Evolutionary conservation across 92 coral and sea anemone species (phyloP), one percentile per base, ranked within the genome.

Genomic region (Desmophyllum pertusum): DNA sequence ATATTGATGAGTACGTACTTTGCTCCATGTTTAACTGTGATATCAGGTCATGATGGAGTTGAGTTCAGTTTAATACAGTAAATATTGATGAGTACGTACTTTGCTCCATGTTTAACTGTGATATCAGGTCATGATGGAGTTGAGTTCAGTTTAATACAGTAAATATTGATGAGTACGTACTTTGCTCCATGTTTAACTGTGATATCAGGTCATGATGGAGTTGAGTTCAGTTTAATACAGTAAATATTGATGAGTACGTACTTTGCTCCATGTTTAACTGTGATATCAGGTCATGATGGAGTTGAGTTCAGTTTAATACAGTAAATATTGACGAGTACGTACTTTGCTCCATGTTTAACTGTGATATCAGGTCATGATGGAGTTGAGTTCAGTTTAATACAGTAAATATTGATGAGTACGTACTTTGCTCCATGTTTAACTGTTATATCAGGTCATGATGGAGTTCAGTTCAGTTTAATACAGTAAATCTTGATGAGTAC

Each of bases 251-350:
- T n/a, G n/a, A 19, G 6, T 17, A 1, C 51, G 10, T 80, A 88
- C 91, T 84, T 73, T 48, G 45, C 36, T 42, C 63, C 80, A 25
- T 43, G 77, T 10, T 79, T 83, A 63, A 63, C 46, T 13, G 81
- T 85, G 81, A 93, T 88, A 72, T 91, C 91, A 50, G 90, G 89
- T n/a, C n/a, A n/a, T n/a, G n/a, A n/a, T n/a, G n/a, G n/a, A n/a
- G n/a, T n/a, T n/a, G n/a, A n/a, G n/a, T n/a, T n/a, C n/a, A n/a
- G n/a, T n/a, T n/a, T n/a, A 8, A 27, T 17, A 10, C 2, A 33
- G 27, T 2, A 25, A 27, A 59, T 25, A n/a, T n/a, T n/a, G 65
- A 25, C 8, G 65, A 31, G 27, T 29, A 4, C 25, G 5, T 65
- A 76, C 87, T 83, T 71, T 42, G 50, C 27, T 39, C 53, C 73